These are phyloP conservation scores for Tautogolabrus adspersus DNA, from an alignment of 2,113 vertebrate genomes.

Conservation along the genomic window DNA sequence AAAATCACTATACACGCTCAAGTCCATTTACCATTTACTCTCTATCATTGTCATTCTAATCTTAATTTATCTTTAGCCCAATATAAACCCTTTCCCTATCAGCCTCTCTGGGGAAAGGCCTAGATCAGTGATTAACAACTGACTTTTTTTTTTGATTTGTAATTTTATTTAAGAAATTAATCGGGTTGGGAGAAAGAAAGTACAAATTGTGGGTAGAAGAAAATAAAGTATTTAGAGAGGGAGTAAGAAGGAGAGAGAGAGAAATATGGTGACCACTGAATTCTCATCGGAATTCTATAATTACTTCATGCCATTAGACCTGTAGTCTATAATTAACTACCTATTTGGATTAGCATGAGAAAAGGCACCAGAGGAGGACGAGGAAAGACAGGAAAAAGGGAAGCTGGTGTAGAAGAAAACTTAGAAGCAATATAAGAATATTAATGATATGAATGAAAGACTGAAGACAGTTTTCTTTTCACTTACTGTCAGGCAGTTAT, in stretches of 20 bases:
- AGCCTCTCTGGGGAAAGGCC: no score
- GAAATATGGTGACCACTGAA: constrained; percentile 53
- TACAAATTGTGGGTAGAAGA: not conserved
- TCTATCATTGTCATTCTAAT: not conserved
- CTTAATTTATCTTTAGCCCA: not conserved
- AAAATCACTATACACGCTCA: no score
- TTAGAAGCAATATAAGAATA: not conserved
- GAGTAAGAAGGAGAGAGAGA: constrained; percentile 4
- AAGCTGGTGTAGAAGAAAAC: constrained; percentile 2
- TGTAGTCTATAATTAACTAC: constrained; percentile 78
- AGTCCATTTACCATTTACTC: no score
- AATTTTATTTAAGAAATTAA: not conserved
- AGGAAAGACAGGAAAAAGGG: constrained; percentile 2
- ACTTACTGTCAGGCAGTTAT: no score
- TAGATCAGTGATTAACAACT: no score
- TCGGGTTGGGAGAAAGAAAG: not conserved
- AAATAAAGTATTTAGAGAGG: not conserved
- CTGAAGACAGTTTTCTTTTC: no score
- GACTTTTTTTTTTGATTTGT: not conserved
- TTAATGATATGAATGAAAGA: no score
- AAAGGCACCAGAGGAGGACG: constrained; percentile 64
- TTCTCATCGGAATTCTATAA: constrained; percentile 72
- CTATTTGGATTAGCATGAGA: constrained; percentile 74
- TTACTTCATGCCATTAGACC: constrained; percentile 76
- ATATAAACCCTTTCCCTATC: not conserved